Evolutionary conservation across 2,113 vertebrate species (phyloP), one percentile per base, ranked within the genome.

Genomic region (Stomatorhinus ivindoensis): DNA sequence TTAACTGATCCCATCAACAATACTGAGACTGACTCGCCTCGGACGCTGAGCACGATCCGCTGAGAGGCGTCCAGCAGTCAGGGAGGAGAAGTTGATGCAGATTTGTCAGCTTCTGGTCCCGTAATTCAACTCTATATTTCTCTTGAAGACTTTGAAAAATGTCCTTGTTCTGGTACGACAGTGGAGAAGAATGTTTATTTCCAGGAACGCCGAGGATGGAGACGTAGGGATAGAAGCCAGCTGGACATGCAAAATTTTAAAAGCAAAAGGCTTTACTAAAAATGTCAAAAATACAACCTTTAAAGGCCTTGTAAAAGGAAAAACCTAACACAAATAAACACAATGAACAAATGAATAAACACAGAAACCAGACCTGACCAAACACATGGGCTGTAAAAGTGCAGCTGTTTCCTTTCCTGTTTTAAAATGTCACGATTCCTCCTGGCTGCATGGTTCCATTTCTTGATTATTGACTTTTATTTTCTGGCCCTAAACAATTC

Each of bases 121-220:
- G 51, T 47, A 88, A 42, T 51, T 88, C 87, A n/a, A 53, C 47
- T 88, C 42, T n/a, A 17, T 86, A 90, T 90, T 88, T 58, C 35
- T 90, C 80, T 69, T 73, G 80, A 86, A 90, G 53, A 35, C 17
- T 42, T n/a, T 86, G 4, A 5, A 88, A 31, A 17, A 13, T 24
- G 11, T 88, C 90, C 11, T 88, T 51, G 55, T 88, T 89, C 87
- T 90, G 51, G 44, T n/a, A 44, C 8, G 4, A 48, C 19, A 55
- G 69, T 24, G 86, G 35, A 87, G 24, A 65, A 50, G 35, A 53
- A 50, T 2, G 24, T 87, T 55, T 44, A 44, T 61, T 58, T 87
- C 11, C 8, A 42, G 50, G 44, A 61, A 42, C 31, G 19, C 4
- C 0, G 21, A 83, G 7, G 1, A 4, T 3, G 21, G 24, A 47